Conservation (phyloP, 2,113 vertebrate genomes). For the Gasterosteus nipponicus region DNA sequence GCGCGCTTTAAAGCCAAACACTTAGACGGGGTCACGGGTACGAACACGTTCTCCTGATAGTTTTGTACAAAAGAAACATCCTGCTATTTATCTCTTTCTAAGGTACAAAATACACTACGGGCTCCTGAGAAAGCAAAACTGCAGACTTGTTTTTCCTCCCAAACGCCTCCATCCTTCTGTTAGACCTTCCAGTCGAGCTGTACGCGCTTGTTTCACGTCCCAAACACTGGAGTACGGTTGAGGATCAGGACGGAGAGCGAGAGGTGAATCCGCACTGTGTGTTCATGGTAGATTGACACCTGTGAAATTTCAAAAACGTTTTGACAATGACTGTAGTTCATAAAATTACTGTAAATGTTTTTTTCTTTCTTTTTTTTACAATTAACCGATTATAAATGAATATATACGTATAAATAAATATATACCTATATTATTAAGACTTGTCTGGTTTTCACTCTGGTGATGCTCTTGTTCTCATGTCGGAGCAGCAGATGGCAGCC, state of each 20-base stretch:
- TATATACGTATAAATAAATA: constrained; percentile 86
- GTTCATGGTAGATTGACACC: constrained; percentile 56
- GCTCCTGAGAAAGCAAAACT: constrained; percentile 8
- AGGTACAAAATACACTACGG: constrained; percentile 59
- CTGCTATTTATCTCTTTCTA: constrained; percentile 16
- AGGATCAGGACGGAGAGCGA: constrained; percentile 24
- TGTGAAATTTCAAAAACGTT: constrained; percentile 56
- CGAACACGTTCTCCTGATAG: constrained; percentile 23
- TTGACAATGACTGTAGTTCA: constrained; percentile 82
- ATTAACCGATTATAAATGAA: constrained; percentile 84
- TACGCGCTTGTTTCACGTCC: constrained; percentile 35
- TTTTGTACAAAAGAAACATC: constrained; percentile 29
- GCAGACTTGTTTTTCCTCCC: not conserved
- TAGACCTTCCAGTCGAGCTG: constrained; percentile 22
- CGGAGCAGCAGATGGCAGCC: constrained; percentile 65
- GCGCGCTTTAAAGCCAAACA: constrained; percentile 3
- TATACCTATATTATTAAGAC: constrained; percentile 87
- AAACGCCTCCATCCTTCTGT: constrained; percentile 22
- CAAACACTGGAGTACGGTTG: constrained; percentile 61
- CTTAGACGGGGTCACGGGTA: constrained; percentile 27
- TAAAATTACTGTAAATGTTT: constrained; percentile 79
- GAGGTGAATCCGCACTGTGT: constrained; percentile 47
- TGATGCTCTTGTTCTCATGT: not conserved
- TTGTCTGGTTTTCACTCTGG: constrained; percentile 45
- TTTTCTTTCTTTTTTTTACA: constrained; percentile 76